Percentiles rank a stretch among this genome's conserved stretches.
Evolutionary conservation across 1,140 invertebrate species (phyloP).

Genomic region (Lamellibrachia luymesi): DNA sequence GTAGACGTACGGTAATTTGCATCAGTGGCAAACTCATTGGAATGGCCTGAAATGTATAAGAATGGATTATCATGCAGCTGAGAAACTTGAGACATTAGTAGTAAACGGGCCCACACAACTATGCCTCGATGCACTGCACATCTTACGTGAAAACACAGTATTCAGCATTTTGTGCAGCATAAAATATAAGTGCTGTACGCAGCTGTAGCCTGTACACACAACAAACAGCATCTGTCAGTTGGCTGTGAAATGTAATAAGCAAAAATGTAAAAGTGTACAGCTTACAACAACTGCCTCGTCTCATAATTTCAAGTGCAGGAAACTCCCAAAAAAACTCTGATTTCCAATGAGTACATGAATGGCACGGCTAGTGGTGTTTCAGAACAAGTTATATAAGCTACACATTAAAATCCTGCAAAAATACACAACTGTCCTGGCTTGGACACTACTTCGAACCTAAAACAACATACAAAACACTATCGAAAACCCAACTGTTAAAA

Average conservation of each 20-base stretch:
- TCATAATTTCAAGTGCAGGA: too few species aligned
- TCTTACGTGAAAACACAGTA: background rate
- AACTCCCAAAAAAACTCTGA: too few species aligned
- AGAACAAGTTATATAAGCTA: background rate
- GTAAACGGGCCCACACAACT: background rate
- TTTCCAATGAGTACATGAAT: too few species aligned
- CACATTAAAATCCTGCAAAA: background rate
- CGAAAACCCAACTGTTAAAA: background rate
- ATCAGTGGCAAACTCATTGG: background rate
- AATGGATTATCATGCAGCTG: background rate
- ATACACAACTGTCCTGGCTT: background rate
- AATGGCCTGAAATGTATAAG: background rate
- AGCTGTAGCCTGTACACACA: background rate
- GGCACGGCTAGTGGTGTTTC: too few species aligned
- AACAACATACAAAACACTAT: background rate
- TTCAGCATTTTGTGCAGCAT: background rate
- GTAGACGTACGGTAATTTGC: slow-evolving; percentile 4
- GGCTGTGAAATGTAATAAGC: background rate
- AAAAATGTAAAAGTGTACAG: background rate
- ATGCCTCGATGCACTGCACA: background rate
- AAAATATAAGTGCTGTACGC: background rate
- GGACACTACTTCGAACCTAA: background rate
- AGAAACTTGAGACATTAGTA: background rate
- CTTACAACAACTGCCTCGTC: too few species aligned
- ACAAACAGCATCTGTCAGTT: background rate